phyloP scores from a whole-genome alignment of 2,888 invertebrate genomes.

The Sphaerophoria taeniata region DNA sequence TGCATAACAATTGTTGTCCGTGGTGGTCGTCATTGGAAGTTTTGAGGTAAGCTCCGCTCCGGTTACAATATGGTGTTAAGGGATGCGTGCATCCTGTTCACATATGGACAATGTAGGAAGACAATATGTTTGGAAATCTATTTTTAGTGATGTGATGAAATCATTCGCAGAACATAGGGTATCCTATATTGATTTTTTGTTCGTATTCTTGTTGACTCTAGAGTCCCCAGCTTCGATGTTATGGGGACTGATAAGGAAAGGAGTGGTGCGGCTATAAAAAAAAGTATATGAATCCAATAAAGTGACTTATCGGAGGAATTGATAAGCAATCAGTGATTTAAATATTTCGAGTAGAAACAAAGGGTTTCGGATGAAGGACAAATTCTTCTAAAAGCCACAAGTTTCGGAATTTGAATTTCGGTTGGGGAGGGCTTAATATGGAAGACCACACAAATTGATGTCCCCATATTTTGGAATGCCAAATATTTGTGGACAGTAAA shows the following conservation, averaged over 20 bases:
- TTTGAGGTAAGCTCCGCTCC: slow-evolving; percentile 59
- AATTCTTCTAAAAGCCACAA: neutral
- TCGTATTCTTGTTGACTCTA: slow-evolving; percentile 22
- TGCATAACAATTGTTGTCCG: neutral
- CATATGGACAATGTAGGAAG: slow-evolving; percentile 16
- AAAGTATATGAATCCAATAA: neutral
- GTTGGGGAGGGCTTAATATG: neutral
- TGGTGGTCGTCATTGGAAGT: too few relatives aligned
- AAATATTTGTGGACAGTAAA: too few relatives aligned
- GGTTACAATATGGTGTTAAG: slow-evolving; percentile 60
- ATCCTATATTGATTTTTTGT: slow-evolving; percentile 65
- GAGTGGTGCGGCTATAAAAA: neutral
- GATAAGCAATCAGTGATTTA: slow-evolving; percentile 21
- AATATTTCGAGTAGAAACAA: neutral
- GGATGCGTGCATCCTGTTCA: slow-evolving; percentile 20
- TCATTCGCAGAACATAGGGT: slow-evolving; percentile 69
- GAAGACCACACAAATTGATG: too few relatives aligned
- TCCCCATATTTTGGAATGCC: too few relatives aligned
- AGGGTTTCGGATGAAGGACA: neutral
- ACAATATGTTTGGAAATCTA: slow-evolving; percentile 55
- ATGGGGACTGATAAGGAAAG: neutral
- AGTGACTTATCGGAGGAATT: neutral
- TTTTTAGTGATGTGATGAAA: slow-evolving; percentile 66
- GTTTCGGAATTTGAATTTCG: neutral
- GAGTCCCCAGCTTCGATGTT: slow-evolving; percentile 12